Conservation (phyloP, 2,113 vertebrate genomes). For the Tretioscincus oriximinensis region DNA sequence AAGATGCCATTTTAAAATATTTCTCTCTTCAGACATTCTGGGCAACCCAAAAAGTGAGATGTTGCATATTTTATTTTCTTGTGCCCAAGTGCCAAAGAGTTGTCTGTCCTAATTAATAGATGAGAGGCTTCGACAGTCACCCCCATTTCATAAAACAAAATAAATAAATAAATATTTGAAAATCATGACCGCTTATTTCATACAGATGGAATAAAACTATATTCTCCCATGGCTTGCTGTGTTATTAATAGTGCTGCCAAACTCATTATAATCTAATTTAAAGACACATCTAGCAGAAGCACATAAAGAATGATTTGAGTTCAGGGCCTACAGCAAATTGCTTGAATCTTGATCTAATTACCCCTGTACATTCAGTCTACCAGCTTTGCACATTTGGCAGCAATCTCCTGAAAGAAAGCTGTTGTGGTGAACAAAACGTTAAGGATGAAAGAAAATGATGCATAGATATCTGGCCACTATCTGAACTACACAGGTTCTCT, state of each 20-base stretch:
- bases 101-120: constrained; percentile 56
- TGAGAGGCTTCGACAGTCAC: constrained; percentile 29
- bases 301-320: constrained; percentile 54
- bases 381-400: background rate
- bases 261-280: constrained; percentile 65
- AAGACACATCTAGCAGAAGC: constrained; percentile 57
- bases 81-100: constrained; percentile 26
- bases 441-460: background rate
- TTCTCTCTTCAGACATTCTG: constrained; percentile 25
- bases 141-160: constrained; percentile 21
- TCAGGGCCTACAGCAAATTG: constrained; percentile 59
- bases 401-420: constrained; percentile 20
- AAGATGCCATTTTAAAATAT: constrained; percentile 29
- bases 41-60: constrained; percentile 32
- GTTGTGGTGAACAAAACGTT: background rate
- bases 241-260: constrained; percentile 59
- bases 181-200: background rate
- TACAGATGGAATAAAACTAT: constrained; percentile 34
- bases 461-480: background rate
- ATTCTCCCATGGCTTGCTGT: constrained; percentile 39
- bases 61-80: constrained; percentile 51
- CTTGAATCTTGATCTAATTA: constrained; percentile 61
- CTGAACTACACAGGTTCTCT: background rate
- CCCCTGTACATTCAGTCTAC: constrained; percentile 27
- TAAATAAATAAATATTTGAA: background rate